Evolutionary conservation across 2,113 vertebrate genomes (phyloP).

Genomic region (Nanorana parkeri): DNA sequence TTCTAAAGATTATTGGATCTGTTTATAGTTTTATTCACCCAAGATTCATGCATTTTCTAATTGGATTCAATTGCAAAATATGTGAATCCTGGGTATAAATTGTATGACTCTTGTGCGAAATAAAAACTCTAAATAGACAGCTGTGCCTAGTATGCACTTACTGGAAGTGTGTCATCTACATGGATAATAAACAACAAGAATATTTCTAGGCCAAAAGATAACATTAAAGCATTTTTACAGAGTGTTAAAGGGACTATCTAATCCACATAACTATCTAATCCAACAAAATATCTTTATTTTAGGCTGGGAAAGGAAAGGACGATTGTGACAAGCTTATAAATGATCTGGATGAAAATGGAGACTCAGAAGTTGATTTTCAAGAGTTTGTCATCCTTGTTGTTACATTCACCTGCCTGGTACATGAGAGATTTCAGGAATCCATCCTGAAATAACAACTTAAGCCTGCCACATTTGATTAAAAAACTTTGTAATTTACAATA

Average conservation of each 20-base stretch:
- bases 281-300: constrained; percentile 16
- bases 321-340: constrained; percentile 68
- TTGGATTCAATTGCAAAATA: too few relatives aligned
- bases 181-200: too few relatives aligned
- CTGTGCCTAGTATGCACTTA: too few relatives aligned
- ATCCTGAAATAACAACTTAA: background rate
- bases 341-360: constrained; percentile 70
- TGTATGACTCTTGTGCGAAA: too few relatives aligned
- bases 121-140: too few relatives aligned
- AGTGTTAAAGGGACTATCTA: background rate
- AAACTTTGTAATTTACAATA: background rate
- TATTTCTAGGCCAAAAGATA: too few relatives aligned
- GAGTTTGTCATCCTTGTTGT: constrained; percentile 74
- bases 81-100: too few relatives aligned
- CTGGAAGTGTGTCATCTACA: too few relatives aligned
- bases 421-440: constrained; percentile 56
- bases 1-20: too few relatives aligned
- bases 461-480: background rate
- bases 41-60: too few relatives aligned
- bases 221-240: background rate
- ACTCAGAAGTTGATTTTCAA: constrained; percentile 75
- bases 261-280: background rate
- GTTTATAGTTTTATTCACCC: too few relatives aligned
- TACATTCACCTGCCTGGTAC: constrained; percentile 66
- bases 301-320: constrained; percentile 65